phyloP scores from a whole-genome alignment of 2,888 invertebrate species.

The Eutolmus rufibarbis region DNA sequence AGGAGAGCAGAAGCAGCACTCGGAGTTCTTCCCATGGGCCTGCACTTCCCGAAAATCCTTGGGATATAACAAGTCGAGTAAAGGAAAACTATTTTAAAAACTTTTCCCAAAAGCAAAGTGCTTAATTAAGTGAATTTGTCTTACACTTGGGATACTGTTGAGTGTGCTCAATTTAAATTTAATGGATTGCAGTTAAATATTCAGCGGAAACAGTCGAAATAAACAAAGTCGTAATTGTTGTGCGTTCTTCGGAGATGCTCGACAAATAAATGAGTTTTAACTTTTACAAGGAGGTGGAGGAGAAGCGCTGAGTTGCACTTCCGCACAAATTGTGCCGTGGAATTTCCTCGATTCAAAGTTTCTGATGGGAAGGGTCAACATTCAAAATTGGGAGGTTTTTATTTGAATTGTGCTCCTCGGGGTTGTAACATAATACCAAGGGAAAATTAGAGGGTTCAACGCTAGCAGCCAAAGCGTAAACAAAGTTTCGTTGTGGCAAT shows the following conservation, averaged over 20 bases:
- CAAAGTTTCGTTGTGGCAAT: background rate
- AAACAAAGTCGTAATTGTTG: background rate
- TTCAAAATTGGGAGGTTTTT: background rate
- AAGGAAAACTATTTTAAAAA: constrained; percentile 8
- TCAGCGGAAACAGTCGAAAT: background rate
- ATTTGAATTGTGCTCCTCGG: background rate
- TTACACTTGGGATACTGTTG: constrained; percentile 4
- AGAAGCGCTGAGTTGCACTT: background rate
- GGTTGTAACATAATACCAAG: background rate
- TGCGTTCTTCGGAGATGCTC: background rate
- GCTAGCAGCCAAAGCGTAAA: background rate
- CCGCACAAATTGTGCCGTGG: background rate
- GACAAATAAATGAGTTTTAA: background rate
- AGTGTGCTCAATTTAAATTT: constrained; percentile 4
- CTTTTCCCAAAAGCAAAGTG: background rate
- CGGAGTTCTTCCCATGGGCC: background rate
- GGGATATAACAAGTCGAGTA: background rate
- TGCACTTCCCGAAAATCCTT: background rate
- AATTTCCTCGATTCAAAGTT: background rate
- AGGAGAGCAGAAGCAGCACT: background rate
- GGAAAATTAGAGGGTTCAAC: background rate
- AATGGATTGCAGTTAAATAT: constrained; percentile 11
- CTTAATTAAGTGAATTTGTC: constrained; percentile 4
- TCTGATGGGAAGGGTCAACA: background rate
- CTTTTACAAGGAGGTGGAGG: background rate